Evolutionary conservation across 2,888 invertebrate genomes (phyloP), one percentile per base, ranked within the genome.

Genomic region (Dolichomitus sp.): DNA sequence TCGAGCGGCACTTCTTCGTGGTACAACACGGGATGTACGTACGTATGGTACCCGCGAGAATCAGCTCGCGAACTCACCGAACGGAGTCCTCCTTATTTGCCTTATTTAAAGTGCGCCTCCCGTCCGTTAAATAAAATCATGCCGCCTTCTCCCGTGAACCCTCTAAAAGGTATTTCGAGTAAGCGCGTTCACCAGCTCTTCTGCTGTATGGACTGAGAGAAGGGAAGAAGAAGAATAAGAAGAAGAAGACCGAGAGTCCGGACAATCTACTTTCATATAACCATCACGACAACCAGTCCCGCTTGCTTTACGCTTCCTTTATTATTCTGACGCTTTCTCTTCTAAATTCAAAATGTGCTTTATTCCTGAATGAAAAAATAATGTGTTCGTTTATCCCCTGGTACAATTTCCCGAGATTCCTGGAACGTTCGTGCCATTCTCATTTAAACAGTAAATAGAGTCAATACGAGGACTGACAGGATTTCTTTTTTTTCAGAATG

Each of bases 81-180:
- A 80, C 80, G 83, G 69, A 80, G 83, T 86, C 84, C 81, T 80
- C 85, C 85, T 88, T 89, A 88, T 89, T 89, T 85, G 85, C 89
- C 88, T 89, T 89, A 88, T 88, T 88, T 87, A 89, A 86, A 83
- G 80, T 82, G 72, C 83, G 84, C 87, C 87, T 82, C 80, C 82
- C 72, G 83, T 68, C 82, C 84, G 86, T 85, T 81, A 87, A 88
- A 88, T 87, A 89, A 88, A 89, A 89, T 87, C 87, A 86, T 84
- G 88, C 83, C 79, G 83, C 72, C 80, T 68, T 74, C 80, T 80
- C 77, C 61, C 68, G 54, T 52, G 59, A 66, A 80, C 69, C 70
- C 86, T 89, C 85, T 88, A 88, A 88, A 87, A 88, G 87, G 87
- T 85, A 88, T 87, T 87, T 85, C 86, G 84, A 86, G 87, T 88